phyloP scores from a whole-genome alignment of 2,888 invertebrate species.

The Helobdella robusta region DNA sequence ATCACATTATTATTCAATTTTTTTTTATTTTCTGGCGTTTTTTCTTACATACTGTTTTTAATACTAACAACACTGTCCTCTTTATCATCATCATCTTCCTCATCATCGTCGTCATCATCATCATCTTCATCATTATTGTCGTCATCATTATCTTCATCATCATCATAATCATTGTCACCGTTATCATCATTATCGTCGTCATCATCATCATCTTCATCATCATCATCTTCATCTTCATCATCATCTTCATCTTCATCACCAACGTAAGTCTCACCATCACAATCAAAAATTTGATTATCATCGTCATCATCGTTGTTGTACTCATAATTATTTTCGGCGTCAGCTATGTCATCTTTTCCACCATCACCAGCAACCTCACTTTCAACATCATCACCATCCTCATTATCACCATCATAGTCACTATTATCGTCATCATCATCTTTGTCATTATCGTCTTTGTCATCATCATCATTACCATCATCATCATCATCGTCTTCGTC shows the following conservation, averaged over 20 bases:
- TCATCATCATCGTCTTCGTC: background rate
- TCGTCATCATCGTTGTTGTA: conserved; percentile 1
- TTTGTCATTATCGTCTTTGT: background rate
- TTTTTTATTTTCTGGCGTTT: too few species aligned
- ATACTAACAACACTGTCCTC: background rate
- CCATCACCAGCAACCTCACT: background rate
- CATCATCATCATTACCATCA: background rate
- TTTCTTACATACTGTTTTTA: background rate
- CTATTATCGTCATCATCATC: conserved; percentile 1
- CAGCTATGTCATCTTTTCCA: background rate
- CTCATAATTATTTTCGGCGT: background rate
- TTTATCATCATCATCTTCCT: conserved; percentile 23
- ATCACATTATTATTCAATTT: too few species aligned
- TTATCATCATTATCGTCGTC: conserved; percentile 12
- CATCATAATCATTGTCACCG: conserved; percentile 12
- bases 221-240: background rate
- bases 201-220: conserved; percentile 8
- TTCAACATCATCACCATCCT: background rate
- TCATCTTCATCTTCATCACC: background rate
- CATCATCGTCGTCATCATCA: conserved; percentile 24
- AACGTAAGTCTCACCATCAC: conserved; percentile 2
- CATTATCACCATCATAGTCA: background rate
- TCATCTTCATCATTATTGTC: conserved; percentile 21
- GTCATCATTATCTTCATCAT: conserved; percentile 18
- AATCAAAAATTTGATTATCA: background rate